Conservation (phyloP, 2,888 invertebrate species). For the Neocrepidodera transversa region DNA sequence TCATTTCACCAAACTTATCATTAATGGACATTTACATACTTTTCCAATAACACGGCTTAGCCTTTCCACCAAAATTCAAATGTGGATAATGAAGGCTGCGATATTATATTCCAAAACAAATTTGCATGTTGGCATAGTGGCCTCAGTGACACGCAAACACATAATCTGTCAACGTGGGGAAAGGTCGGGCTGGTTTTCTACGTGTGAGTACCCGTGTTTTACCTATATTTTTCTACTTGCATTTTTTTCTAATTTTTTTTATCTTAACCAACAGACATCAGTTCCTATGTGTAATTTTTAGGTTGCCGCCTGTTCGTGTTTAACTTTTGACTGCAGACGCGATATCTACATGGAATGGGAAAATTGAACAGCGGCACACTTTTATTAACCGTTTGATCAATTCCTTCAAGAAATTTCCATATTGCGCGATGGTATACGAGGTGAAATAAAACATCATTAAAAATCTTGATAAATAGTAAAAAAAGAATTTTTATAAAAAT, state of each 20-base stretch:
- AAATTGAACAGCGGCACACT: constrained; percentile 21
- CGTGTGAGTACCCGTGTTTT: constrained; percentile 49
- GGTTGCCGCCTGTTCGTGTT: constrained; percentile 19
- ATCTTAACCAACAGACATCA: constrained; percentile 44
- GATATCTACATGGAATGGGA: constrained; percentile 5
- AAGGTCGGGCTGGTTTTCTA: constrained; percentile 39
- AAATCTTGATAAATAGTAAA: no score
- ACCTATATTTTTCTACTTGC: constrained; percentile 49
- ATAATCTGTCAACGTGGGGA: constrained; percentile 52
- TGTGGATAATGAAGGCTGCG: constrained; percentile 35
- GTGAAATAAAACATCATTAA: no score
- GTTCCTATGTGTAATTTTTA: constrained; percentile 33
- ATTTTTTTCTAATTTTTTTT: constrained; percentile 44
- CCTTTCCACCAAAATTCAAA: constrained; percentile 31
- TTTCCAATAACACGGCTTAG: constrained; percentile 32
- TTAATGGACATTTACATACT: constrained; percentile 36
- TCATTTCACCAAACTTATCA: constrained; percentile 31
- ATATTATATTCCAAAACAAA: constrained; percentile 48
- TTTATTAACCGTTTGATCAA: constrained; percentile 11
- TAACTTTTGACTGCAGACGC: constrained; percentile 7
- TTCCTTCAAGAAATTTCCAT: not conserved
- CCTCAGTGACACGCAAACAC: constrained; percentile 51
- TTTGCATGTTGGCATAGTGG: constrained; percentile 48
- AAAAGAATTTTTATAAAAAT: no score
- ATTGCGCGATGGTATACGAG: not conserved